Conservation (phyloP, 2,113 vertebrate species). For the Prunella fulvescens region DNA sequence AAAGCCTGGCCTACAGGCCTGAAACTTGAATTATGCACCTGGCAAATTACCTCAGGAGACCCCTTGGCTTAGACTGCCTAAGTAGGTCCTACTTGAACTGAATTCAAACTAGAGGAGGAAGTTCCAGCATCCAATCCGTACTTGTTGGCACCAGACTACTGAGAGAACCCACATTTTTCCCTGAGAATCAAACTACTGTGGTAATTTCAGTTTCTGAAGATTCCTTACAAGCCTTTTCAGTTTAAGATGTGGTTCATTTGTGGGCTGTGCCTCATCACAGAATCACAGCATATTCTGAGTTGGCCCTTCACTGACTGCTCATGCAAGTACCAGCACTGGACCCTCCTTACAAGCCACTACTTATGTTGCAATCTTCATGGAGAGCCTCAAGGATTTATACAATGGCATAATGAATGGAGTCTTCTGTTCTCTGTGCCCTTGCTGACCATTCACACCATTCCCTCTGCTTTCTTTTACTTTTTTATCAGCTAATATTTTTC, state of each 20-base stretch:
- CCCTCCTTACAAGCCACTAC: neutral
- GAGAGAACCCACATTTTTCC: neutral
- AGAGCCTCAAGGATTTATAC: neutral
- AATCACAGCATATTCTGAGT: neutral
- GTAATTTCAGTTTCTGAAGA: neutral
- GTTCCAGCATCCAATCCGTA: neutral
- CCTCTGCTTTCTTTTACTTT: neutral
- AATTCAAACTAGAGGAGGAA: neutral
- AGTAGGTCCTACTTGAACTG: neutral
- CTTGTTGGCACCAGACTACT: neutral
- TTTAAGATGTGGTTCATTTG: neutral
- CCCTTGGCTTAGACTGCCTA: neutral
- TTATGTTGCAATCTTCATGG: neutral
- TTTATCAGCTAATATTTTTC: neutral
- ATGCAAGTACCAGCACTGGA: neutral
- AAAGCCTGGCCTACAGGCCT: neutral
- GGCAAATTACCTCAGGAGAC: neutral
- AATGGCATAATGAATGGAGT: rapidly evolving
- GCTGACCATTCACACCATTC: neutral
- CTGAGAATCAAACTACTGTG: neutral
- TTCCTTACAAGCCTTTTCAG: neutral
- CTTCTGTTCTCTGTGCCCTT: neutral
- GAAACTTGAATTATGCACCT: neutral
- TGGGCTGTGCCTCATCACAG: neutral
- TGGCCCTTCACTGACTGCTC: neutral